phyloP scores from a whole-genome alignment of 2,888 invertebrate genomes.

The Mythimna lalbum region DNA sequence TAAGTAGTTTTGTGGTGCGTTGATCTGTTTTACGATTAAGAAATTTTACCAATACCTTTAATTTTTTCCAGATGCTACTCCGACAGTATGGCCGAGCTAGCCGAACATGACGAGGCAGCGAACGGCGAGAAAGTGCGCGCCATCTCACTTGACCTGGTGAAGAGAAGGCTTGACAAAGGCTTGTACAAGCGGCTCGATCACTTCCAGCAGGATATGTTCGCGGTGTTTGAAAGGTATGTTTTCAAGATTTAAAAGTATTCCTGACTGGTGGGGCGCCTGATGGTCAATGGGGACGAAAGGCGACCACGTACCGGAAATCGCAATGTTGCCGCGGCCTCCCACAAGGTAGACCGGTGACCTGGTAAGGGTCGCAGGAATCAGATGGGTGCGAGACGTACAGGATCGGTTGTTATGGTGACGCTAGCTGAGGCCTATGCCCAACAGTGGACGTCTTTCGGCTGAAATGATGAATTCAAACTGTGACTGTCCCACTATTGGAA shows the following conservation, averaged over 20 bases:
- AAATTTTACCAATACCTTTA: background rate
- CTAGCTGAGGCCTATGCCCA: too few relatives aligned
- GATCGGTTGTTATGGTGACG: too few relatives aligned
- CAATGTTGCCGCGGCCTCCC: too few relatives aligned
- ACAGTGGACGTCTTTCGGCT: too few relatives aligned
- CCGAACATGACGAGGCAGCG: slow-evolving; percentile 94
- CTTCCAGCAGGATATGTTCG: slow-evolving; percentile 99
- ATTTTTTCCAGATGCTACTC: slow-evolving; percentile 94
- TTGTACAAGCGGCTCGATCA: slow-evolving; percentile 97
- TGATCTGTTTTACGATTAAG: background rate
- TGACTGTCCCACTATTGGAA: too few relatives aligned
- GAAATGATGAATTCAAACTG: background rate
- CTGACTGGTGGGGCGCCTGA: too few relatives aligned
- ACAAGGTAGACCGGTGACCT: too few relatives aligned
- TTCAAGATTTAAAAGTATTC: background rate
- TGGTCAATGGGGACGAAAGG: too few relatives aligned
- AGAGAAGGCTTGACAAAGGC: slow-evolving; percentile 97
- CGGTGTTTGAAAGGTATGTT: slow-evolving; percentile 94
- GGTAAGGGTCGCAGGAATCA: too few relatives aligned
- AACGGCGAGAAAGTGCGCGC: slow-evolving; percentile 93
- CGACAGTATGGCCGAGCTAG: slow-evolving; percentile 98
- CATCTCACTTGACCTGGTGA: slow-evolving; percentile 97
- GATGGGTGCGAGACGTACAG: too few relatives aligned
- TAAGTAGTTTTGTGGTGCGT: too few relatives aligned
- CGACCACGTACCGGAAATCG: too few relatives aligned